Base-by-base conservation (phyloP, 2,113 vertebrate species). In the Phrynocephalus versicolor region DNA sequence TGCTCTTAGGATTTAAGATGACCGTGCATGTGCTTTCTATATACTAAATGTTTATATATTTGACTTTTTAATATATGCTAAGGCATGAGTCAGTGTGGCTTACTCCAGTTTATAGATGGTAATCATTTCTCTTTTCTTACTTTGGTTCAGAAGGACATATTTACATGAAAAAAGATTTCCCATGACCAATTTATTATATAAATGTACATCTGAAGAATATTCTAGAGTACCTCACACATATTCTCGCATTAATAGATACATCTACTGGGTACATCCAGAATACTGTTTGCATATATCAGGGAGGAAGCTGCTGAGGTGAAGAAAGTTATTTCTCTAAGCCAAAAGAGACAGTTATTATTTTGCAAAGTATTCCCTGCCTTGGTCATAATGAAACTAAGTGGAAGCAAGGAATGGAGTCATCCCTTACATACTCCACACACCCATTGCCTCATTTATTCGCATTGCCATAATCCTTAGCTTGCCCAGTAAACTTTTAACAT, bases 1-100 rank as follows among this genome's bases (percentile, higher is more conserved):
- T 84, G n/a, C 55, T 79, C 71, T 58, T 70, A 65, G 30, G 82
- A n/a, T 83, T 81, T 58, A 86, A 82, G 33, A 62, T n/a, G 60
- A 39, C 30, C 35, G 19, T 72, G 57, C 3, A 19, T 64, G 69
- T 2, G 27, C 19, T 85, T 82, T 30, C 57, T 85, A 86, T 89
- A 58, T 2, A 19, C 0, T 23, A 85, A 75, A 85, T 60, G 37
- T 62, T 60, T 79, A n/a, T 23, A 25, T 21, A 9, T 58, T 60
- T 25, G 51, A n/a, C 64, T 30, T 85, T 70, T 69, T 55, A 55
- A n/a, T 67, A 78, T 78, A 85, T 39, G 41, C 70, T 60, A 76
- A 79, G 25, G 13, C 23, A 64, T 35, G 21, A n/a, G 8, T 45
- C 72, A 75, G 18, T 65, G 19, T 60, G 5, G 19, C 62, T 64